These are phyloP conservation scores for Athalia cordata DNA, from an alignment of 2,888 invertebrate genomes.

Conservation along the genomic window DNA sequence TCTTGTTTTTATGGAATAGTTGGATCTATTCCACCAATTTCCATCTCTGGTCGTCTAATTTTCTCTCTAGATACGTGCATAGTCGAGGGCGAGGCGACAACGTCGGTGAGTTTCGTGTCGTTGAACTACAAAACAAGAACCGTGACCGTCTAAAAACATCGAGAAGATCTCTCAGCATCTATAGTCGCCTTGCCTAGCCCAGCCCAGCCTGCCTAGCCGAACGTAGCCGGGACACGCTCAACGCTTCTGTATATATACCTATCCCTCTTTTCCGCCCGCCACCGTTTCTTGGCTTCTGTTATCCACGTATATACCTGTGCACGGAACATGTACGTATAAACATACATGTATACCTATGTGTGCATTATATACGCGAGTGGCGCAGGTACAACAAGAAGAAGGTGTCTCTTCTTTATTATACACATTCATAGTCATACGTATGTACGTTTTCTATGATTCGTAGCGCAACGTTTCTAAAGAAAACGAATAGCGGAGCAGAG, in stretches of 20 bases:
- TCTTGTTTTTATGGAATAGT: too few relatives aligned
- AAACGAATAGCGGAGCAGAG: too few relatives aligned
- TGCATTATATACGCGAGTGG: too few relatives aligned
- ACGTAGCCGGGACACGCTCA: slow-evolving; percentile 34
- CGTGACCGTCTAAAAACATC: slow-evolving; percentile 60
- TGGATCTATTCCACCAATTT: too few relatives aligned
- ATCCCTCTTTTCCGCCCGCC: not conserved
- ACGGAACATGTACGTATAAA: not conserved
- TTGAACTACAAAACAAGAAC: slow-evolving; percentile 63
- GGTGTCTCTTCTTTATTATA: too few relatives aligned
- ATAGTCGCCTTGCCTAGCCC: not conserved
- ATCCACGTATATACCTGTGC: not conserved
- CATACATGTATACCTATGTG: too few relatives aligned
- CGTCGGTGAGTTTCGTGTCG: slow-evolving; percentile 54
- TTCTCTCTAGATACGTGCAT: not conserved
- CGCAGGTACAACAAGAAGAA: too few relatives aligned
- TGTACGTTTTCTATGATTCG: too few relatives aligned
- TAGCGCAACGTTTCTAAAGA: too few relatives aligned
- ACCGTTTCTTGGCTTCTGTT: slow-evolving; percentile 22
- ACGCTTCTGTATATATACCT: slow-evolving; percentile 19
- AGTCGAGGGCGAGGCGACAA: slow-evolving; percentile 31
- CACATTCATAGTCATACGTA: too few relatives aligned
- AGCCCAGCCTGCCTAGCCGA: slow-evolving; percentile 37
- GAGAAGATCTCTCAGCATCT: slow-evolving; percentile 45
- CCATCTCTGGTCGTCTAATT: too few relatives aligned